These are phyloP conservation scores for Xyliphius kryptos DNA, from an alignment of 2,113 vertebrate genomes.

Conservation along the genomic window DNA sequence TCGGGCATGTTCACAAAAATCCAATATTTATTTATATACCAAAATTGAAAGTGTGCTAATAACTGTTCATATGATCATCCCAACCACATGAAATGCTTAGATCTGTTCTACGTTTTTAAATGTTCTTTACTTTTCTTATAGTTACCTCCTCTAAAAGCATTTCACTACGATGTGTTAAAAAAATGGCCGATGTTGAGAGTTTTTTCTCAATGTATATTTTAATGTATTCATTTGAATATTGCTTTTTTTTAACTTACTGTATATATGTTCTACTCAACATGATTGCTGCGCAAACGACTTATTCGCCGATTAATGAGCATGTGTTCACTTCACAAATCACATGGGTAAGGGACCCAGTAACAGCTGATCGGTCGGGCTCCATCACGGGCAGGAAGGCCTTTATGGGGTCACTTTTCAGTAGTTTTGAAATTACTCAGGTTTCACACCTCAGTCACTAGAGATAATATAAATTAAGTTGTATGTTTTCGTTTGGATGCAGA, in stretches of 20 bases:
- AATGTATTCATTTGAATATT: constrained; percentile 34
- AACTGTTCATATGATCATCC: constrained; percentile 9
- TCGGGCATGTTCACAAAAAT: constrained; percentile 30
- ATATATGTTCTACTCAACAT: constrained; percentile 19
- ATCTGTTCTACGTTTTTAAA: neutral
- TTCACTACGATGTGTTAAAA: constrained; percentile 26
- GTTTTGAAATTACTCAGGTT: constrained; percentile 52
- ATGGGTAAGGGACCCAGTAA: constrained; percentile 14
- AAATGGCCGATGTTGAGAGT: constrained; percentile 20
- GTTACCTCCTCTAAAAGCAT: constrained; percentile 37
- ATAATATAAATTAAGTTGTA: constrained; percentile 33
- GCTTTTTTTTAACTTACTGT: constrained; percentile 30
- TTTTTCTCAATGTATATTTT: constrained; percentile 32
- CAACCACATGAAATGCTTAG: neutral
- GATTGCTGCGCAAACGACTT: constrained; percentile 28
- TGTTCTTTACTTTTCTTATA: neutral
- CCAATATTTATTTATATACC: constrained; percentile 47
- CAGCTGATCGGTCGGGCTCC: constrained; percentile 41
- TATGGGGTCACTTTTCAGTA: constrained; percentile 18
- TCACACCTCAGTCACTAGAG: constrained; percentile 51
- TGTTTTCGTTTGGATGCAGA: constrained; percentile 34
- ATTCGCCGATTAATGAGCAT: neutral
- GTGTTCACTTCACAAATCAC: constrained; percentile 13
- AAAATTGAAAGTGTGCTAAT: constrained; percentile 38
- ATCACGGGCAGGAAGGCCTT: constrained; percentile 26